phyloP scores from a whole-genome alignment of 2,888 invertebrate genomes.

The Eupithecia inturbata region DNA sequence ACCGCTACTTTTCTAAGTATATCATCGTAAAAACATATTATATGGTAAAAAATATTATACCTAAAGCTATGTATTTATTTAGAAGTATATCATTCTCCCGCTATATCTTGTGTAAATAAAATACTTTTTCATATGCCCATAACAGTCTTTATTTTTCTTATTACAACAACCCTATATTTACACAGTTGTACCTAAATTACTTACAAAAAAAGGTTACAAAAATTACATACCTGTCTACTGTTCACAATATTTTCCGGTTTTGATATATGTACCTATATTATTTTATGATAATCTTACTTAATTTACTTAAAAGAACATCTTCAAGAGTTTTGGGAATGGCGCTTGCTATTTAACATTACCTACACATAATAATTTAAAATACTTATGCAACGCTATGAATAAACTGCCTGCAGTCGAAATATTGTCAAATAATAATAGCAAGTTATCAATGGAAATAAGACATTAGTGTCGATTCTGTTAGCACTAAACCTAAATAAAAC shows the following conservation, averaged over 20 bases:
- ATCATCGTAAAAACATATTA: background rate
- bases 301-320: background rate
- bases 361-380: background rate
- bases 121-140: conserved; percentile 62
- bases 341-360: conserved; percentile 2
- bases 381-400: conserved; percentile 2
- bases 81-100: background rate
- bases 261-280: background rate
- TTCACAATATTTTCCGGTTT: conserved; percentile 5
- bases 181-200: conserved; percentile 52
- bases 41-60: background rate
- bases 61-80: background rate
- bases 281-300: background rate
- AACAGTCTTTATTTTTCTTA: conserved; percentile 81
- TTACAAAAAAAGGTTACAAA: conserved; percentile 29
- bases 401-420: conserved; percentile 10
- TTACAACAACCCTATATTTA: conserved; percentile 55
- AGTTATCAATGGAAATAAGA: background rate
- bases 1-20: background rate
- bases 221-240: background rate
- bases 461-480: background rate
- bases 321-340: conserved; percentile 8
- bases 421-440: background rate
- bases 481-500: background rate
- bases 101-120: conserved; percentile 41